Conservation (phyloP, 1,140 invertebrate genomes). For the Euura saliciscinereae region DNA sequence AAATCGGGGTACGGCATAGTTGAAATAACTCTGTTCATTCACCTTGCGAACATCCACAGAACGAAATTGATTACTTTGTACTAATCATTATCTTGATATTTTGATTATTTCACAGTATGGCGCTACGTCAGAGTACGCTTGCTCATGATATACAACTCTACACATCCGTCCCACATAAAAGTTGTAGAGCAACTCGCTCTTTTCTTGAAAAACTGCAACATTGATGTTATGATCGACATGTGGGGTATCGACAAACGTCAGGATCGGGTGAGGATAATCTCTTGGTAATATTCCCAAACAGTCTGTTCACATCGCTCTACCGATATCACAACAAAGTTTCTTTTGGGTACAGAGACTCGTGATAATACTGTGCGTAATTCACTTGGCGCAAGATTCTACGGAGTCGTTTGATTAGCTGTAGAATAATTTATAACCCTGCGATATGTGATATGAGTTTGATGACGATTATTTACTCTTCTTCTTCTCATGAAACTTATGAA, state of each 20-base stretch:
- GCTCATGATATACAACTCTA: conserved; percentile 50
- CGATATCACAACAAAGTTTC: conserved; percentile 18
- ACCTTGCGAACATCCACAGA: conserved; percentile 10
- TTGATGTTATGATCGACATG: conserved; percentile 53
- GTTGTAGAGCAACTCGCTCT: conserved; percentile 47
- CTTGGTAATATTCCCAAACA: conserved; percentile 6
- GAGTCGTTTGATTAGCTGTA: not conserved
- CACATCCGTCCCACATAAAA: conserved; percentile 45
- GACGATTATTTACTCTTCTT: not conserved
- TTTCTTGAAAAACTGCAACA: conserved; percentile 48
- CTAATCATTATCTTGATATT: too few species aligned
- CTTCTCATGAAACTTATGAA: conserved; percentile 12
- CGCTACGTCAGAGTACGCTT: conserved; percentile 43
- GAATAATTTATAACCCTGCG: not conserved
- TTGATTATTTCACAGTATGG: not conserved
- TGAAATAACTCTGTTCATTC: not conserved
- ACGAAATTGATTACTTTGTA: not conserved
- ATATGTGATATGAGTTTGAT: not conserved
- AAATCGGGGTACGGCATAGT: not conserved
- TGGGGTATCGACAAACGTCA: conserved; percentile 44
- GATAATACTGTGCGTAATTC: not conserved
- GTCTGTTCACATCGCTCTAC: not conserved
- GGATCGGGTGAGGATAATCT: conserved; percentile 35
- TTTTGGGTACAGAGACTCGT: conserved; percentile 9
- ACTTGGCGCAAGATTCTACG: not conserved